Evolutionary conservation across 1,140 invertebrate species (phyloP), one percentile per base, ranked within the genome.

Genomic region (Drosophila cardini): DNA sequence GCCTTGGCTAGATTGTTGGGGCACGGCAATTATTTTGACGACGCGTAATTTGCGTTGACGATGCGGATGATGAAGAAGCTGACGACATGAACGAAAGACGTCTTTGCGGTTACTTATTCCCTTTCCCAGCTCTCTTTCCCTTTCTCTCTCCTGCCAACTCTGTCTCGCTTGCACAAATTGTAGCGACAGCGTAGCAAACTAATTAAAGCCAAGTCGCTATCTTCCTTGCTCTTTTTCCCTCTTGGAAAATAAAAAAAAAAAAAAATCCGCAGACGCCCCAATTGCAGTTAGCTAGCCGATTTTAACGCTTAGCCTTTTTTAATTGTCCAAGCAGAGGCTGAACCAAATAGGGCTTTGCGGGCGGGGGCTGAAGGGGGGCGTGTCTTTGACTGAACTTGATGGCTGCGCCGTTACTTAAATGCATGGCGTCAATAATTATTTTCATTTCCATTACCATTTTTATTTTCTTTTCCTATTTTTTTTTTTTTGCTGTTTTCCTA

Each of bases 271-370:
- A 60, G 71, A 57, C 72, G 57, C 72, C 65, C 58, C 67, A 75
- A 75, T 75, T 71, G 68, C 67, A 73, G 58, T 64, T 71, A 32
- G 57, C 55, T 72, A 48, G 68, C 73, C 72, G 67, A 87, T 87
- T 89, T 87, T 83, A 90, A 84, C 78, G 84, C 80, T 80, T 80
- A 83, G 84, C 84, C 85, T 89, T 89, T 87, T 87, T 87, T 89
- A 89, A 87, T 89, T 89, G 84, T 89, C 40, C 67, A 62, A 68
- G 15, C 15, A 15, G 40, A 64, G 40, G 42, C 4, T 7, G 56
- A n/a, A 10, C 0, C 0, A 21, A 30, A 15, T 4, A 3, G 1
- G n/a, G 9, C 21, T 21, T 21, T 3, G 4, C 6, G 10, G 32
- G 16, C 4, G 9, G 16, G 7, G 9, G 18, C 7, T 11, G n/a